Evolutionary conservation across 1,140 invertebrate genomes (phyloP), one percentile per base, ranked within the genome.

Genomic region (Drosophila athabasca): DNA sequence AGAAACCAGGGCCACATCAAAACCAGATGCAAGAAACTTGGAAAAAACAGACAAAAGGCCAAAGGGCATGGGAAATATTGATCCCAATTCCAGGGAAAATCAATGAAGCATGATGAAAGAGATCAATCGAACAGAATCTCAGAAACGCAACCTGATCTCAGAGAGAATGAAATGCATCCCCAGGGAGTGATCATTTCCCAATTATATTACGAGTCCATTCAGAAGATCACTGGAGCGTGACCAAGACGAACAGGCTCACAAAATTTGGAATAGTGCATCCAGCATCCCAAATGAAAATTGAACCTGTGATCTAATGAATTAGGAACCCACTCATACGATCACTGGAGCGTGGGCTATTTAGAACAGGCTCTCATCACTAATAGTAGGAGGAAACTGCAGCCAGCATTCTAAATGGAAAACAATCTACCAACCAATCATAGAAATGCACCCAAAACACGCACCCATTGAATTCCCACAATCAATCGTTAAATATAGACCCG

Each of bases 31-130:
- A 29, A 29, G 31, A 44, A 15, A 7, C 11, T 6, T 19, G 4
- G 11, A 6, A 17, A 8, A 19, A 35, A 11, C 7, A 39, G 19
- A 19, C 3, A 8, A 19, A 9, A 26, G 29, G 65, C 67, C 45
- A 29, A 54, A 54, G 51, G 9, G 45, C 60, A 62, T 4, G 22
- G 51, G 19, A 50, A 19, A 54, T 29, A 41, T 15, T 17, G 6
- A 2, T 2, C 2, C 2, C n/a, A 44, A 29, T 5, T 43, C 22
- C 2, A 0, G 31, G 41, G 17, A 19, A 45, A 79, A 79, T 55
- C 76, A 79, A 6, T 69, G 58, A 49, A 69, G 69, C 76, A 77
- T 79, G 59, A 79, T 69, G 58, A 64, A 62, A 41, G 55, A 41
- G 58, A 79, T 69, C 55, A 59, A 39, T 22, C 7, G n/a, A 79